Percentiles rank a stretch among this genome's conserved stretches.
Conservation (phyloP, 2,797 vertebrate genomes). For the Sardinella longiceps region DNA sequence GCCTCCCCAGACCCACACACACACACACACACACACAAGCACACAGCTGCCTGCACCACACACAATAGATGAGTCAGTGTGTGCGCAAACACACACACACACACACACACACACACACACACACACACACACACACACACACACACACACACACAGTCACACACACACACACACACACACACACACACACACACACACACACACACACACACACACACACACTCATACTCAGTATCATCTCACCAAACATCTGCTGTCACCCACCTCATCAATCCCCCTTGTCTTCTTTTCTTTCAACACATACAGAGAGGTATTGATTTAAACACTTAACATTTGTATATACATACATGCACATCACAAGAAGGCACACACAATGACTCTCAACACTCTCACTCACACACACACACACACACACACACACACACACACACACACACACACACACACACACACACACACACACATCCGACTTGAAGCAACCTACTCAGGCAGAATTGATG, state of each 20-base stretch:
- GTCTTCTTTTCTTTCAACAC: no score
- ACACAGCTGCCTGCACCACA: constrained; percentile 66
- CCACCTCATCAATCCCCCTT: no score
- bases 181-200: neutral
- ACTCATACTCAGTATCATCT: no score
- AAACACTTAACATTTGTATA: neutral
- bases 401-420: constrained; percentile 36
- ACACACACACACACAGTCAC: neutral
- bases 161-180: neutral
- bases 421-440: neutral
- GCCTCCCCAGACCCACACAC: constrained; percentile 59
- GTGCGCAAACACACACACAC: constrained; percentile 23
- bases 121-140: neutral
- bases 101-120: constrained; percentile 18
- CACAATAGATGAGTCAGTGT: constrained; percentile 54
- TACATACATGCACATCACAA: neutral
- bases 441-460: neutral
- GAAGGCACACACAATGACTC: neutral
- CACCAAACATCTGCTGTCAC: no score
- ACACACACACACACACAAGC: constrained; percentile 57
- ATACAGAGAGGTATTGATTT: neutral
- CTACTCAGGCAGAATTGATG: neutral
- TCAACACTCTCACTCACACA: neutral
- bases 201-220: neutral
- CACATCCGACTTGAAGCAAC: neutral